These are phyloP conservation scores for Tachina lurida DNA, from an alignment of 2,888 invertebrate species.

Conservation along the genomic window DNA sequence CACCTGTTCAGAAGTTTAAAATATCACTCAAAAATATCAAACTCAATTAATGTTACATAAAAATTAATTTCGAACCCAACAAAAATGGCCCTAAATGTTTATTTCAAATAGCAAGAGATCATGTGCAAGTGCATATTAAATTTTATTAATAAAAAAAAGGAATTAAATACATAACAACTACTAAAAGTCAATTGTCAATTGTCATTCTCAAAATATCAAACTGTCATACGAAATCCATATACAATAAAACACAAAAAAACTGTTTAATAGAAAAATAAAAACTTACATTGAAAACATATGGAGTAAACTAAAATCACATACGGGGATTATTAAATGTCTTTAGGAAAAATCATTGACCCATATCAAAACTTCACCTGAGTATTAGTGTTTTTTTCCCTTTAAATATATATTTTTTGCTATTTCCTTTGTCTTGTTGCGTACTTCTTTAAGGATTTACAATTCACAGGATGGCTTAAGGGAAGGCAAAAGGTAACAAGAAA, in stretches of 20 bases:
- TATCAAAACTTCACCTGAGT: constrained; percentile 61
- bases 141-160: too few relatives aligned
- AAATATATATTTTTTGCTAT: constrained; percentile 19
- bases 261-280: constrained; percentile 27
- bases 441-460: constrained; percentile 52
- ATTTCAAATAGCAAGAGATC: too few relatives aligned
- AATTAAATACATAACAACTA: background rate
- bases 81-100: too few relatives aligned
- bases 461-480: constrained; percentile 57
- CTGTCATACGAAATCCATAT: background rate
- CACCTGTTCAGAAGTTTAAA: too few relatives aligned
- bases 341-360: constrained; percentile 66
- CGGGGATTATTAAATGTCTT: constrained; percentile 66
- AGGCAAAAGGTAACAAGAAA: constrained; percentile 21
- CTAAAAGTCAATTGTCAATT: constrained; percentile 43
- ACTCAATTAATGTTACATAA: too few relatives aligned
- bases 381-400: background rate
- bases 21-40: too few relatives aligned
- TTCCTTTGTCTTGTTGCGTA: constrained; percentile 21
- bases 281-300: constrained; percentile 3
- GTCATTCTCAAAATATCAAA: constrained; percentile 25
- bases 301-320: constrained; percentile 53
- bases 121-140: background rate
- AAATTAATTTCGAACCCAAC: too few relatives aligned
- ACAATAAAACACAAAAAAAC: background rate